Evolutionary conservation across 2,797 vertebrate genomes (phyloP).

Genomic region (Melanotaenia nigrans): DNA sequence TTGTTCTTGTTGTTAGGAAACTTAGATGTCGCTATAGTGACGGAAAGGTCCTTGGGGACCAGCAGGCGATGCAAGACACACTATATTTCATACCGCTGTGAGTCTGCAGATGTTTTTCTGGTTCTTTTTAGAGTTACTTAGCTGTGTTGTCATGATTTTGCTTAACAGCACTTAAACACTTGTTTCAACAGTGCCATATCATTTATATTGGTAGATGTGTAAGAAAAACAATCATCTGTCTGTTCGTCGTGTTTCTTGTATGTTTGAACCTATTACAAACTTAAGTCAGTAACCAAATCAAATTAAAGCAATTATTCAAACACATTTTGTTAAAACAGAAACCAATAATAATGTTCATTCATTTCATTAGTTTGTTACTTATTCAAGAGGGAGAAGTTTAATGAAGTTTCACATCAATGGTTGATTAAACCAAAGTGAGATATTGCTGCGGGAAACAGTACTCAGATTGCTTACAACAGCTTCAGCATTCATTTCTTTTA

Average conservation of each 20-base stretch:
- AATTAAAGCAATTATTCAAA: conserved; percentile 10
- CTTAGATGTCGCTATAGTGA: conserved; percentile 46
- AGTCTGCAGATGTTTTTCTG: conserved; percentile 72
- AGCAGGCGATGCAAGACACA: conserved; percentile 42
- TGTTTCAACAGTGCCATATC: conserved; percentile 43
- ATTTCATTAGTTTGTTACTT: background rate
- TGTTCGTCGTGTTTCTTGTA: conserved; percentile 1
- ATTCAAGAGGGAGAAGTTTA: background rate
- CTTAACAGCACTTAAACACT: background rate
- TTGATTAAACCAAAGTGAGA: too few relatives aligned
- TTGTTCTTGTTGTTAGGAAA: conserved; percentile 50
- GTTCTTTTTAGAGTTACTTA: conserved; percentile 42
- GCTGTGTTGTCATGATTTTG: conserved; percentile 37
- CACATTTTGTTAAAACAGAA: background rate
- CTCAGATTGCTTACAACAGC: too few relatives aligned
- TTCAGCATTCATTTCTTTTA: too few relatives aligned
- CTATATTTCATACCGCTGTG: conserved; percentile 69
- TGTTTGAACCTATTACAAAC: conserved; percentile 1
- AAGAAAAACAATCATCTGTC: conserved; percentile 40
- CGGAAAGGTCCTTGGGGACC: conserved; percentile 51
- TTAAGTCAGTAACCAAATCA: background rate
- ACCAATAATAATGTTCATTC: background rate
- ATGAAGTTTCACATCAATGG: background rate
- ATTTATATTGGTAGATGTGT: conserved; percentile 20
- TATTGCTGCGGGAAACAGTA: too few relatives aligned